Percentiles rank a stretch among this genome's conserved stretches.
Evolutionary conservation across 2,888 invertebrate genomes (phyloP).

Genomic region (Tipula lateralis): DNA sequence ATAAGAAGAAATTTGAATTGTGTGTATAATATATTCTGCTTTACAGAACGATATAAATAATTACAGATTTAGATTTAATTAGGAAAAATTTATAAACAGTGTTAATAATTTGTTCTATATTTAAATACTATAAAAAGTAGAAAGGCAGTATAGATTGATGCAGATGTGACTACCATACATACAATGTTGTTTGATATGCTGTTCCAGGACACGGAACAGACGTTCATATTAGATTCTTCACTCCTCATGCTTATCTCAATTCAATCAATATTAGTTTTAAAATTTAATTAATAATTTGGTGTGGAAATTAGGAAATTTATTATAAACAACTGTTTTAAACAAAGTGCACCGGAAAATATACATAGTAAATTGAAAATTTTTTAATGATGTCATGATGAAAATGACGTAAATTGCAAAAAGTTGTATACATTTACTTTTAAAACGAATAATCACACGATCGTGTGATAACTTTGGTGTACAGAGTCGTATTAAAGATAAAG

Average conservation of each 20-base stretch:
- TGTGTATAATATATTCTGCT: neutral
- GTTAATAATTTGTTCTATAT: neutral
- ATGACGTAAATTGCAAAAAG: neutral
- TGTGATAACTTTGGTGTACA: too few relatives aligned
- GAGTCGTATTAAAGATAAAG: too few relatives aligned
- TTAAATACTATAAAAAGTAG: neutral
- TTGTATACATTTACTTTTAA: neutral
- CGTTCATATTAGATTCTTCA: too few relatives aligned
- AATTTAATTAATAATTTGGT: neutral
- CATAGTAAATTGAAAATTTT: neutral
- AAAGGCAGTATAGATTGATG: neutral
- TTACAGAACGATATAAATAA: neutral
- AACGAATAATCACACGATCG: neutral
- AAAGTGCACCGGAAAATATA: neutral
- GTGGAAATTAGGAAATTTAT: neutral
- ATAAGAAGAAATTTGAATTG: neutral
- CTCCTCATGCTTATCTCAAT: neutral
- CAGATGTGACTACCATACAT: too few relatives aligned
- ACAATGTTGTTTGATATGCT: too few relatives aligned
- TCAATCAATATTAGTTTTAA: neutral
- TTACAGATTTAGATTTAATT: neutral
- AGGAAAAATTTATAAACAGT: neutral
- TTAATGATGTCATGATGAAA: neutral
- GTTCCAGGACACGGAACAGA: too few relatives aligned
- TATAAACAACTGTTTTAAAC: too few relatives aligned